A percentile compares a stretch with the other conserved stretches of the same genome.
Conservation (phyloP, 1,140 invertebrate genomes). For the Bombus sylvicola region DNA sequence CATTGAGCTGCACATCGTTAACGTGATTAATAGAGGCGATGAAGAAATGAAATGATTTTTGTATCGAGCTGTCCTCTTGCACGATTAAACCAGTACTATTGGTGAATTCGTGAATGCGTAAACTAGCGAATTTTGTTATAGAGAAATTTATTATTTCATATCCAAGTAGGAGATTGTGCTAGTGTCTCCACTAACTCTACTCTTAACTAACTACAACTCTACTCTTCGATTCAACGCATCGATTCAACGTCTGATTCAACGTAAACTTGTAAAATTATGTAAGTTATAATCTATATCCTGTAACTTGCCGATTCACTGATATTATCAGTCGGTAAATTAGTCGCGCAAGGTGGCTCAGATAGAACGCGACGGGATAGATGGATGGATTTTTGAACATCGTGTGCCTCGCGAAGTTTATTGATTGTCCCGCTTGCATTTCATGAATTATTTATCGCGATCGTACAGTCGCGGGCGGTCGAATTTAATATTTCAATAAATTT, state of each 20-base stretch:
- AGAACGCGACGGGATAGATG: background rate
- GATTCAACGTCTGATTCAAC: too few relatives aligned
- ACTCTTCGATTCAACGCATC: too few relatives aligned
- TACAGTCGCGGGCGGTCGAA: constrained; percentile 19
- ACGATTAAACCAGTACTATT: too few relatives aligned
- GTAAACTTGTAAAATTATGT: background rate
- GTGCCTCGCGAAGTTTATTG: constrained; percentile 20
- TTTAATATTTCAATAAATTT: constrained; percentile 51
- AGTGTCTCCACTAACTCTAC: too few relatives aligned
- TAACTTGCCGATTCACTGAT: background rate
- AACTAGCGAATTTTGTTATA: too few relatives aligned
- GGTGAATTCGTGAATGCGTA: too few relatives aligned
- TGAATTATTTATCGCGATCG: constrained; percentile 45
- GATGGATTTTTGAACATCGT: background rate
- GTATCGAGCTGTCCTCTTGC: too few relatives aligned
- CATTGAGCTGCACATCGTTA: too few relatives aligned
- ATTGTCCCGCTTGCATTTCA: constrained; percentile 31
- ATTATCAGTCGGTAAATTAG: background rate
- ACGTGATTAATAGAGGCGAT: background rate
- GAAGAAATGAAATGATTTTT: background rate
- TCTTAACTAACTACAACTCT: too few relatives aligned
- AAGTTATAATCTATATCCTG: background rate
- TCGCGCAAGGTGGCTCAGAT: background rate
- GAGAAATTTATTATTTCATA: too few relatives aligned
- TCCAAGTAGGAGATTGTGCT: too few relatives aligned